Evolutionary conservation across 1,140 invertebrate species (phyloP), one percentile per base, ranked within the genome.

Genomic region (Drosophila micromelanica): DNA sequence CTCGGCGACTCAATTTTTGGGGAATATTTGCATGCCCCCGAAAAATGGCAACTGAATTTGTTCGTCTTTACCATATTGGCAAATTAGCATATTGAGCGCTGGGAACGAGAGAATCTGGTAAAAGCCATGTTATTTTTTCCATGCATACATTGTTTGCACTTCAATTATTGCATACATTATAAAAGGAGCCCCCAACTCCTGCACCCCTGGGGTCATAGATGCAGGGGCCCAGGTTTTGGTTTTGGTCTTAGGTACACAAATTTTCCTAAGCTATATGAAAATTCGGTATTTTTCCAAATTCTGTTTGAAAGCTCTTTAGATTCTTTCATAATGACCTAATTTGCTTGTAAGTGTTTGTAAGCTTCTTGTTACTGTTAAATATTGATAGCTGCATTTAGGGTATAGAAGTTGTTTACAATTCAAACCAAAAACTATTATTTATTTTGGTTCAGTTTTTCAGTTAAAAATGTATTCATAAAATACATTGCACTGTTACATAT

Each of bases 31-130:
- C 82, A 86, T 86, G 69, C 37, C 37, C 48, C 7, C 27, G n/a
- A 35, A 51, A 67, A 65, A 67, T 57, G 64, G 63, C 64, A 62
- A 63, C 63, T 51, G 46, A 63, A 59, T 46, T 68, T 56, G 37
- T 37, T 63, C 35, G 42, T 63, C 43, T 56, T 74, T 59, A 54
- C 8, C 48, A 68, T 77, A 74, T 76, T 76, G 69, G 49, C 42
- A 37, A 40, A 84, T 84, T 84, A 85, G 67, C 80, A 84, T 84
- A 85, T 76, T 64, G 72, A 64, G 69, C 63, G 51, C 63, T 77
- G 60, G 64, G 49, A 56, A 23, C 42, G 45, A 46, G 32, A 43
- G 54, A 70, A 64, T 60, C 38, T 56, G 49, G 46, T 54, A 57
- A 17, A 48, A 54, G 65, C 45, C 60, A 59, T 63, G 57, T 74